phyloP scores from a whole-genome alignment of 1,140 invertebrate species.

The Drosophila arawakana region DNA sequence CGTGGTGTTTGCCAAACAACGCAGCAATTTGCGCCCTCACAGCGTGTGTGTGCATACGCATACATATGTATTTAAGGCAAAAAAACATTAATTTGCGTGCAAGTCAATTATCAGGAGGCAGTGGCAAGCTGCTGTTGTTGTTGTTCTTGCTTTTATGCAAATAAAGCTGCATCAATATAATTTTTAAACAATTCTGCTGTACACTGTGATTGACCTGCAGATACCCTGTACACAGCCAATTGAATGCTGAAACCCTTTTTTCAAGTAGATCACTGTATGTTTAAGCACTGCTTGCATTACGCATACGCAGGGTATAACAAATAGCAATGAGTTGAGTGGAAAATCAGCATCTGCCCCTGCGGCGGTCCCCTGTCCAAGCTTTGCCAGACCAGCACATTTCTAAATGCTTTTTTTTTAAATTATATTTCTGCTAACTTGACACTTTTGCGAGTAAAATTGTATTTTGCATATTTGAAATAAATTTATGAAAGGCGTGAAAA shows the following conservation, averaged over 20 bases:
- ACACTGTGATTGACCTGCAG: background rate
- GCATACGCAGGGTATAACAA: conserved; percentile 9
- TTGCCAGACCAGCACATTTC: conserved; percentile 68
- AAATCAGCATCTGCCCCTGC: background rate
- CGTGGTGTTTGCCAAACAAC: conserved; percentile 64
- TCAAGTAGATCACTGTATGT: too few species aligned
- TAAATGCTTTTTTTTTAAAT: conserved; percentile 76
- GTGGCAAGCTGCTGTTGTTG: conserved; percentile 32
- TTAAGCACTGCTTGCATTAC: too few species aligned
- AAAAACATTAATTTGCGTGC: conserved; percentile 80
- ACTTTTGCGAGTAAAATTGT: conserved; percentile 68
- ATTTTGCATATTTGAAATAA: conserved; percentile 60
- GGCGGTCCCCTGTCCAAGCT: background rate
- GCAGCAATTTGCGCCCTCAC: conserved; percentile 57
- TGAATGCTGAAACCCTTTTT: background rate
- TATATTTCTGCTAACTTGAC: conserved; percentile 74
- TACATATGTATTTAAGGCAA: conserved; percentile 36
- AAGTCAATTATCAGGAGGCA: conserved; percentile 75
- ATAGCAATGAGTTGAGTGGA: conserved; percentile 7
- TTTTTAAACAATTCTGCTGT: conserved; percentile 32
- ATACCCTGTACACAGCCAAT: background rate
- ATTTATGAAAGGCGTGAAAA: conserved; percentile 33
- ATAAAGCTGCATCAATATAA: conserved; percentile 42
- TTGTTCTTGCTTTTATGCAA: conserved; percentile 45
- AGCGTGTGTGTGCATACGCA: background rate